Evolutionary conservation across 2,113 vertebrate genomes (phyloP).

Genomic region (Rhea americana): DNA sequence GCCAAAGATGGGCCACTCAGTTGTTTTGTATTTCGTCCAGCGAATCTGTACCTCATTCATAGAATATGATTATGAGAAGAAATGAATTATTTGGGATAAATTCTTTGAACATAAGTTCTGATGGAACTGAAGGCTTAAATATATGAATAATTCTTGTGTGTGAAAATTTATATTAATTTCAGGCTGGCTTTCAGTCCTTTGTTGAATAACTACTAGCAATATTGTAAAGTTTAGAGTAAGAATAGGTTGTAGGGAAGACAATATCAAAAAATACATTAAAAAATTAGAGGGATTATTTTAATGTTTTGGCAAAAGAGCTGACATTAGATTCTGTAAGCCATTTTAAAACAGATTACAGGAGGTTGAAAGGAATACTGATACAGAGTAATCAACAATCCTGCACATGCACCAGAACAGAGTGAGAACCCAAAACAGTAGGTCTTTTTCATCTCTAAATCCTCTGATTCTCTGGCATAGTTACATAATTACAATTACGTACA

Average conservation of each 20-base stretch:
- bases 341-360: neutral
- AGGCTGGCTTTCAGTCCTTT: neutral
- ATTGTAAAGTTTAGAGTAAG: neutral
- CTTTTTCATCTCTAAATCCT: slow-evolving; percentile 48
- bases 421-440: neutral
- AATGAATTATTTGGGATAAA: neutral
- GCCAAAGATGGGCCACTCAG: neutral
- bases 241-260: neutral
- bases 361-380: neutral
- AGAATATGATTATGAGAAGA: neutral
- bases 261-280: neutral
- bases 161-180: neutral
- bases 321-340: neutral
- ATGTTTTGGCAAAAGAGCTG: neutral
- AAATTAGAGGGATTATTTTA: neutral
- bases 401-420: neutral
- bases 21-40: neutral
- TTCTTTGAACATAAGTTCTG: neutral
- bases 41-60: neutral
- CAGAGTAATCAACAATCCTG: neutral
- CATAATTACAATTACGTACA: slow-evolving; percentile 67
- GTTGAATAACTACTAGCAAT: neutral
- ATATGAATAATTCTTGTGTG: neutral
- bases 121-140: neutral
- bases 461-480: slow-evolving; percentile 59